Evolutionary conservation across 2,888 invertebrate species (phyloP).

Genomic region (Melinopterus prodromus): DNA sequence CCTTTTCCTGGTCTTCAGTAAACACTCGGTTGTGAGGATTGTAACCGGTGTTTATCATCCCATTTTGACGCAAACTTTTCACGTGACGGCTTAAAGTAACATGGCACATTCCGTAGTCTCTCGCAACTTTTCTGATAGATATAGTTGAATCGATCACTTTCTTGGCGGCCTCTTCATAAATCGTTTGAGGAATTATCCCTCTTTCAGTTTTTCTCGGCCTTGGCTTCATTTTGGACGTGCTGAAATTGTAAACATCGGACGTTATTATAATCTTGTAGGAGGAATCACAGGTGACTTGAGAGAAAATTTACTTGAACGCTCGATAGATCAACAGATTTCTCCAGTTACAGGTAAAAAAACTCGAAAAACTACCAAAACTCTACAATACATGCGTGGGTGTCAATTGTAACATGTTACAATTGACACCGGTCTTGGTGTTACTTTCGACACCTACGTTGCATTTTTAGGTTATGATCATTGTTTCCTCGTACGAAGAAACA

Average conservation of each 20-base stretch:
- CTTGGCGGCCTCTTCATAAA: slow-evolving; percentile 26
- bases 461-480: no score
- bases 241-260: no score
- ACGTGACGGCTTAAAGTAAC: slow-evolving; percentile 17
- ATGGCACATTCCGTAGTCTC: slow-evolving; percentile 30
- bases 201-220: slow-evolving; percentile 23
- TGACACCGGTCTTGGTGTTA: no score
- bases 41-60: not conserved
- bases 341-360: no score
- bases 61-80: not conserved
- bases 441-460: no score
- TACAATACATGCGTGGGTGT: slow-evolving; percentile 5
- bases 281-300: no score
- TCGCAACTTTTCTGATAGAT: slow-evolving; percentile 23
- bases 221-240: slow-evolving; percentile 7
- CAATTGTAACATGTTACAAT: slow-evolving; percentile 23
- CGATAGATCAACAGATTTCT: no score
- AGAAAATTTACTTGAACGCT: no score
- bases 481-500: no score
- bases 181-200: slow-evolving; percentile 16
- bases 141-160: slow-evolving; percentile 12
- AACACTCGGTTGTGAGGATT: slow-evolving; percentile 6
- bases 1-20: no score
- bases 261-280: no score
- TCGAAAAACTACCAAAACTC: no score